Percentiles rank a stretch among this genome's conserved stretches.
Evolutionary conservation across 1,140 invertebrate genomes (phyloP).

Genomic region (Euwallacea similis): DNA sequence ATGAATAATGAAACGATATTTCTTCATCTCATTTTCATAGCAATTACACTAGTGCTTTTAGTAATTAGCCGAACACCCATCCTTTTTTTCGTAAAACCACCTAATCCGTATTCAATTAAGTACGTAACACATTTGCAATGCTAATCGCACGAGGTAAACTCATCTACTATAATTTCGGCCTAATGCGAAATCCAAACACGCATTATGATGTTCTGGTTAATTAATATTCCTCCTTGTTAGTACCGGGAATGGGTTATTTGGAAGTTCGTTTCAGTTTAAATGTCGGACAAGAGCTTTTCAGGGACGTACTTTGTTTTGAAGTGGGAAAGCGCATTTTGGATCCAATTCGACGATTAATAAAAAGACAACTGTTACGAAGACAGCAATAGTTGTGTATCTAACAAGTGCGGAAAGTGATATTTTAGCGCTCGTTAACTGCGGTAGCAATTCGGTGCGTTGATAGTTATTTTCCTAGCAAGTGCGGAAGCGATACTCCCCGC

Average conservation of each 20-base stretch:
- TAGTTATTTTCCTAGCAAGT: no score
- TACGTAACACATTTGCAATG: slow-evolving; percentile 21
- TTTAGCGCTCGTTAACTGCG: no score
- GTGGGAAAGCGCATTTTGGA: no score
- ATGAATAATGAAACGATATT: slow-evolving; percentile 4
- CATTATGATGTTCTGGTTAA: slow-evolving; percentile 18
- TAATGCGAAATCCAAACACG: slow-evolving; percentile 25
- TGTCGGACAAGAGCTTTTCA: no score
- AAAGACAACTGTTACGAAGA: no score
- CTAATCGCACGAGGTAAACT: slow-evolving; percentile 19
- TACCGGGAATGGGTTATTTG: neutral
- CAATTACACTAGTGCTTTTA: slow-evolving; percentile 12
- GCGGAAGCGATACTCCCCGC: no score
- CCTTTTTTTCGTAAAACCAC: slow-evolving; percentile 19
- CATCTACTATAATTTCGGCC: slow-evolving; percentile 18
- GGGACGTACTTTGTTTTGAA: no score
- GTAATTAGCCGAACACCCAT: slow-evolving; percentile 17
- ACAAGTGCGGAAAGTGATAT: no score
- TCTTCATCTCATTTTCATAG: slow-evolving; percentile 19
- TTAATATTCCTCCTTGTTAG: neutral
- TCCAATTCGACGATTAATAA: no score
- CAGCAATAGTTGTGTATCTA: no score
- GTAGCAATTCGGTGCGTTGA: no score
- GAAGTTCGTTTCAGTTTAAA: no score
- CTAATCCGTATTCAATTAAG: slow-evolving; percentile 26